A percentile compares a stretch with the other conserved stretches of the same genome.
Evolutionary conservation across 2,888 invertebrate species (phyloP).

Genomic region (Eristalis pertinax): DNA sequence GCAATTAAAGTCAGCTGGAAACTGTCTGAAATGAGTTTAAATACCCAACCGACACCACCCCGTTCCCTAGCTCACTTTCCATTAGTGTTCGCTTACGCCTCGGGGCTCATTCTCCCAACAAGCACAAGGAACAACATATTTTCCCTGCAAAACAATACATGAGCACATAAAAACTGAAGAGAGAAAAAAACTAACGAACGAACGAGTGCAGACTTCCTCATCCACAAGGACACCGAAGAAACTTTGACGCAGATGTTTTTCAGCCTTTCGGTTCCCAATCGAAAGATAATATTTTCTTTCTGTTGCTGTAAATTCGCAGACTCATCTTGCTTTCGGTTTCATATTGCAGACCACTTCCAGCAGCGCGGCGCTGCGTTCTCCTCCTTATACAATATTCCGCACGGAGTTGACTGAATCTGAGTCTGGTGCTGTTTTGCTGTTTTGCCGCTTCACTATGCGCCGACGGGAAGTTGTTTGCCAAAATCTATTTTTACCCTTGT

Average conservation of each 20-base stretch:
- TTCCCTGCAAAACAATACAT: conserved; percentile 23
- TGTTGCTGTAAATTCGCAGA: conserved; percentile 46
- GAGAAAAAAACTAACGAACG: background rate
- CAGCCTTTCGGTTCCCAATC: conserved; percentile 57
- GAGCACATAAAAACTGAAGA: background rate
- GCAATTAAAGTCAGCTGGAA: conserved; percentile 33
- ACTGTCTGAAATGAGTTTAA: conserved; percentile 26
- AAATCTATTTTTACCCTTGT: conserved; percentile 59
- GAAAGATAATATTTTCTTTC: conserved; percentile 63
- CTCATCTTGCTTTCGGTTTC: conserved; percentile 37
- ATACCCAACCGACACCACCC: background rate
- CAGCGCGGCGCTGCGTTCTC: background rate
- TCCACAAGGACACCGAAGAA: conserved; percentile 44
- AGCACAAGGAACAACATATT: conserved; percentile 29
- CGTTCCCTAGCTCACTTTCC: conserved; percentile 1
- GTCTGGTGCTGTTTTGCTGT: conserved; percentile 10
- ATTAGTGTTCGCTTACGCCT: conserved; percentile 39
- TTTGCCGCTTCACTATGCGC: background rate
- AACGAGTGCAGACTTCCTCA: conserved; percentile 11
- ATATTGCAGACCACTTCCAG: conserved; percentile 10
- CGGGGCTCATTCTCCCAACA: conserved; percentile 3
- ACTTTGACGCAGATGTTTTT: conserved; percentile 59
- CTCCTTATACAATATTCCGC: conserved; percentile 25
- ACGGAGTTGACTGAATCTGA: conserved; percentile 55
- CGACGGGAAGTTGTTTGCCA: conserved; percentile 39